Evolutionary conservation across 2,888 invertebrate species (phyloP).

Genomic region (Orchesella flavescens): DNA sequence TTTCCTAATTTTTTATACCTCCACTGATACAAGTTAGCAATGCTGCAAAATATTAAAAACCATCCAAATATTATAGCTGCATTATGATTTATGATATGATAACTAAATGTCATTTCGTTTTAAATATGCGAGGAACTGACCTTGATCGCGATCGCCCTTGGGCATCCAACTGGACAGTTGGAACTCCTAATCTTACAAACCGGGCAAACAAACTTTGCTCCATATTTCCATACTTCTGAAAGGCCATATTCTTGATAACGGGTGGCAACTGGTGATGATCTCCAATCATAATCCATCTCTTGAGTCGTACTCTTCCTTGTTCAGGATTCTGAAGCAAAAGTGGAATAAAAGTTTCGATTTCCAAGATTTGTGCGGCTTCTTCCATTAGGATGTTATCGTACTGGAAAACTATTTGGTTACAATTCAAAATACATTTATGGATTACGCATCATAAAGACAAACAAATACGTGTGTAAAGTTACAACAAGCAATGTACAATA

Average conservation of each 20-base stretch:
- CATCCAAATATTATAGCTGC: neutral
- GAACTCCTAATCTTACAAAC: constrained; percentile 95
- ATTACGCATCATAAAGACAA: neutral
- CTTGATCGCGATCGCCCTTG: constrained; percentile 95
- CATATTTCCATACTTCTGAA: constrained; percentile 99
- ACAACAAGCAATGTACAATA: neutral
- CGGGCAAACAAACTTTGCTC: constrained; percentile 98
- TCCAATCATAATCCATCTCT: constrained; percentile 99
- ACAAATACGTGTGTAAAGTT: neutral
- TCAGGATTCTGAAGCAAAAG: constrained; percentile 98
- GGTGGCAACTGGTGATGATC: constrained; percentile 98
- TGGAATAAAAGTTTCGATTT: constrained; percentile 99
- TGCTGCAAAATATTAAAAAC: constrained; percentile 76
- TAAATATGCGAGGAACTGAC: constrained; percentile 74
- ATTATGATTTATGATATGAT: no score
- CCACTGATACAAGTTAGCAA: constrained; percentile 96
- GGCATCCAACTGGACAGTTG: constrained; percentile 96
- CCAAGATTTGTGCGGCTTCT: constrained; percentile 98
- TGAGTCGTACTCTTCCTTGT: constrained; percentile 94
- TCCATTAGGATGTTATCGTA: constrained; percentile 99
- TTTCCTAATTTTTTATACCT: constrained; percentile 93
- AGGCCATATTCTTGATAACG: constrained; percentile 99
- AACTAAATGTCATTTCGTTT: neutral
- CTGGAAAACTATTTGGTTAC: constrained; percentile 82
- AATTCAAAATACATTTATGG: constrained; percentile 30